Evolutionary conservation across 2,113 vertebrate genomes (phyloP), one percentile per base, ranked within the genome.

Genomic region (Mugil cephalus): DNA sequence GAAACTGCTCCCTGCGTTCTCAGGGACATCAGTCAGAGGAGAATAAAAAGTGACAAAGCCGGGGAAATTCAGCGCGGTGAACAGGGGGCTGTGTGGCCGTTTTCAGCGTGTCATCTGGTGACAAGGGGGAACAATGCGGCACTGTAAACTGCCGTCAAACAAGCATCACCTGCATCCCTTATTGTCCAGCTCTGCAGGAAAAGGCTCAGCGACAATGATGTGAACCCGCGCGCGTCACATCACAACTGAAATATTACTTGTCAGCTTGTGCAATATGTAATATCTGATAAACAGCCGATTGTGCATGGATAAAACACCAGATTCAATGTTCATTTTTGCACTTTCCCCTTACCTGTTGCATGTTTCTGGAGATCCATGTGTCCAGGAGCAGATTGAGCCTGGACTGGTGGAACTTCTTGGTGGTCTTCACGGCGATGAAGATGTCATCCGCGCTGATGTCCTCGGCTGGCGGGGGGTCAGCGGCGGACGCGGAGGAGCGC

Each of bases 351-450:
- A 99, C 98, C 96, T 97, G 96, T 67, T 95, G 95, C 89, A 92
- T 82, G 87, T 96, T 95, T 78, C 97, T 95, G 13, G 96, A 97
- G 89, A 99, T 95, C 98, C 98, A 99, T 0, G 97, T 99, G 70
- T 98, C 96, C 67, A 99, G 94, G 12, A 99, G 94, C 87, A 99
- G 93, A 67, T 95, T 95, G 42, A 99, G 93, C 55, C 98, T 91
- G 82, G 95, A 94, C 67, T 95, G 95, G 74, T 99, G 98, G 80
- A 99, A 99, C 93, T 99, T 99, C 82, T 94, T 97, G 61, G 98
- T 99, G 89, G 98, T 99, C 89, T 99, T 99, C 68, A 99, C 97
- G 0, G 97, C 98, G 86, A 99, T 95, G 94, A 99, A 99, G 82
- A 99, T 82, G 71, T 98, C 98, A 8, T 82, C 80, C 2, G 95